Conservation (phyloP, 2,797 vertebrate species). For the Coendou prehensilis region DNA sequence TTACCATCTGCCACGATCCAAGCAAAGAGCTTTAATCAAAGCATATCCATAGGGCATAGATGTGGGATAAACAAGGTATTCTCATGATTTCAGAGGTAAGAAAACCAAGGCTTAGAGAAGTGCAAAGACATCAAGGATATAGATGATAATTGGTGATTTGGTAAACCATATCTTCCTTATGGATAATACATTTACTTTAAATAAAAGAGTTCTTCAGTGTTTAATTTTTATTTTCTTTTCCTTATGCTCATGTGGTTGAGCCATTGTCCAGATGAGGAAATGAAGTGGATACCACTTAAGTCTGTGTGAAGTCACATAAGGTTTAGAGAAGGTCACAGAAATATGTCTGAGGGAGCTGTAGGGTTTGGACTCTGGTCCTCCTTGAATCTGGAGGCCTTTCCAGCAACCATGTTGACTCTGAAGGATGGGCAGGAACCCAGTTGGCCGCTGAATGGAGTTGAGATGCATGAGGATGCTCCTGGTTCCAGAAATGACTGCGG, state of each 20-base stretch:
- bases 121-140: background rate
- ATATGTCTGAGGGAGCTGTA: background rate
- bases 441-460: background rate
- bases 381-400: constrained; percentile 13
- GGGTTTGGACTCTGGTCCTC: background rate
- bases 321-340: background rate
- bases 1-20: background rate
- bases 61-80: background rate
- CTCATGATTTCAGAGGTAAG: background rate
- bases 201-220: background rate
- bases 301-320: constrained; percentile 7
- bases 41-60: background rate
- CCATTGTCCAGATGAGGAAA: background rate
- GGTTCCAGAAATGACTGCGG: background rate
- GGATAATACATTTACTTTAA: background rate
- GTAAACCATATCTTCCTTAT: background rate
- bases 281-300: background rate
- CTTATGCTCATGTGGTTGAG: background rate
- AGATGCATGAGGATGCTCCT: background rate
- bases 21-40: background rate
- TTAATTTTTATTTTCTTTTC: constrained; percentile 54
- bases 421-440: background rate
- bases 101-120: constrained; percentile 14
- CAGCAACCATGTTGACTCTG: background rate
- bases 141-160: background rate